Base-by-base conservation (phyloP, 1,140 invertebrate species). In the Drosophila ogumai region DNA sequence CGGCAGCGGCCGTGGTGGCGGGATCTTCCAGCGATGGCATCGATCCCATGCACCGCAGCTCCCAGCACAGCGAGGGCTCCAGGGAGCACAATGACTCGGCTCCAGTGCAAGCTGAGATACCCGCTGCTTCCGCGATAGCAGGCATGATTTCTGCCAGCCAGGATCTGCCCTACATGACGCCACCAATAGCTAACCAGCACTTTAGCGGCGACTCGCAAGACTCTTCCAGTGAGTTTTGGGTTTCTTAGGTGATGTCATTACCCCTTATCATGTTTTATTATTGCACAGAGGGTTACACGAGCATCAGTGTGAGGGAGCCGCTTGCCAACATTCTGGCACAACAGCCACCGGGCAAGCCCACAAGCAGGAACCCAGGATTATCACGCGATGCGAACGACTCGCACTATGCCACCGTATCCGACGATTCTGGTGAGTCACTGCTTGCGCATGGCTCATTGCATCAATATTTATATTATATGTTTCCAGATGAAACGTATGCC, bases 101-200 rank as follows among this genome's bases (percentile, higher is more conserved):
- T 9, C 49, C 65, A 8, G 55, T 63, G 3, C 90, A 92, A 47
- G 82, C 75, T 8, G 94, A 95, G 75, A 96, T 96, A 74, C 95
- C 96, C 50, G 97, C 96, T 28, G 96, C 96, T 7, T 95, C 95
- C 50, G 97, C 97, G 3, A 97, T 98, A 75, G 95, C 96, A 50
- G 97, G 97, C 9, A 95, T 95, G 81, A 94, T 97, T 40, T 96
- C 97, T 64, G 97, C 97, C 46, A 97, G 96, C 93, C 96, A 97
- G 92, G 97, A 98, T 90, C 93, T 98, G 88, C 97, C 97, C 7
- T 98, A 98, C 82, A 98, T 98, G 95, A 98, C 97, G 38, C 97
- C 97, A 58, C 97, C 97, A 0, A 94, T 96, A 46, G 92, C 94
- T 0, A 88, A 84, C 44, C 93, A 93, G 38, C 94, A 95, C 91